Evolutionary conservation across 2,888 invertebrate species (phyloP).

Genomic region (Stenurella melanura): DNA sequence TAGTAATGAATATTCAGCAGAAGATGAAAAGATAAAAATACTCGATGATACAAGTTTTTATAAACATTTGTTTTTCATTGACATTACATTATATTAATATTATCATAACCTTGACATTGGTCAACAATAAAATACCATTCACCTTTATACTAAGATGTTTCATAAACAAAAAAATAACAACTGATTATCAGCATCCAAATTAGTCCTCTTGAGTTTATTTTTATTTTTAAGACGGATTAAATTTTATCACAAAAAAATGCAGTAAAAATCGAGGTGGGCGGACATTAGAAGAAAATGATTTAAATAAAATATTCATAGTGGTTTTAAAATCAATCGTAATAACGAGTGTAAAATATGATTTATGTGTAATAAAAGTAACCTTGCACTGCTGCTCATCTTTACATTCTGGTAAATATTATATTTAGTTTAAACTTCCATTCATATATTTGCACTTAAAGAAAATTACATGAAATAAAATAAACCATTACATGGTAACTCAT

Average conservation of each 20-base stretch:
- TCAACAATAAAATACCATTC: neutral
- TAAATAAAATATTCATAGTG: neutral
- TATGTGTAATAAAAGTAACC: neutral
- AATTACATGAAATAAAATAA: neutral
- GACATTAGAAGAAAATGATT: neutral
- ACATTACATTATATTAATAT: no score
- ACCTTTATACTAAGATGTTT: neutral
- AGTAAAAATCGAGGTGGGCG: neutral
- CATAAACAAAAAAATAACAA: neutral
- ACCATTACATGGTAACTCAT: neutral
- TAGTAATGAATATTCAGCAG: no score
- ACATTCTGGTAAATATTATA: neutral
- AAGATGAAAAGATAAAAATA: no score
- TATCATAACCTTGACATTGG: neutral
- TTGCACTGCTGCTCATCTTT: neutral
- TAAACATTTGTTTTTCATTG: no score
- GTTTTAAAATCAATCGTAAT: conserved; percentile 1
- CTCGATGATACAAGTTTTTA: no score
- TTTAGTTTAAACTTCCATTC: neutral
- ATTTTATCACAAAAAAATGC: neutral
- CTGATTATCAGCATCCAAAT: neutral
- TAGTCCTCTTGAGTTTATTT: neutral
- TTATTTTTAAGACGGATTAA: neutral
- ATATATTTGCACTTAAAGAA: neutral
- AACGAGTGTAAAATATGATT: neutral